Evolutionary conservation across 2,888 invertebrate species (phyloP).

Genomic region (Incurvaria masculella): DNA sequence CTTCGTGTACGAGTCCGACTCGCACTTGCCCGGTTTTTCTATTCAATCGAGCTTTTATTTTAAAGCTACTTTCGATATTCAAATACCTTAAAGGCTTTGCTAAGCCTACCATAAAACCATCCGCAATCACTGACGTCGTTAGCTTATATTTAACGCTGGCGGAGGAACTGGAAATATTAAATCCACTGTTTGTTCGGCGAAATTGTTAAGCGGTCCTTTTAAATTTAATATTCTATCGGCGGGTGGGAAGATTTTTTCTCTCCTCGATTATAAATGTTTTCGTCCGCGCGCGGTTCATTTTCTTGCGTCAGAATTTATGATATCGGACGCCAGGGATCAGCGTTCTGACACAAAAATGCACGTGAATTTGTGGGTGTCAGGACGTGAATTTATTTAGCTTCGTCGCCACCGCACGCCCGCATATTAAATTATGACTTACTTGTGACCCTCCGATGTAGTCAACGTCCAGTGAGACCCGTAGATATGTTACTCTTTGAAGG

Average conservation of each 20-base stretch:
- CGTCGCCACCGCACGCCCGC: background rate
- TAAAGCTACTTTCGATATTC: too few species aligned
- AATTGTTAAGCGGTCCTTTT: background rate
- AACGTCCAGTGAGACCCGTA: too few species aligned
- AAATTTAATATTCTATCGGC: background rate
- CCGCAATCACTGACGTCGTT: too few species aligned
- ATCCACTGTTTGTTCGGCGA: background rate
- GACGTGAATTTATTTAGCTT: background rate
- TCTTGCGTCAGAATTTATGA: background rate
- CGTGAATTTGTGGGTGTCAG: background rate
- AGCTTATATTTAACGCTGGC: too few species aligned
- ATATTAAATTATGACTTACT: background rate
- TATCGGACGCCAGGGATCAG: background rate
- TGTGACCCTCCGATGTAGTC: too few species aligned
- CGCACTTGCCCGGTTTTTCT: too few species aligned
- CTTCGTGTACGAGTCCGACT: too few species aligned
- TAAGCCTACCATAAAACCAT: too few species aligned
- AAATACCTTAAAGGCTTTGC: too few species aligned
- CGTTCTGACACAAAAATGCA: background rate
- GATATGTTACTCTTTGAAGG: too few species aligned
- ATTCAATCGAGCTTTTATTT: too few species aligned
- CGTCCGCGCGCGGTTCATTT: background rate
- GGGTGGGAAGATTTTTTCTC: background rate
- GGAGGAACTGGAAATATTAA: background rate
- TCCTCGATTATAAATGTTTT: background rate